Base-by-base conservation (phyloP, 2,888 invertebrate species). In the Rhabditophanes sp. region DNA sequence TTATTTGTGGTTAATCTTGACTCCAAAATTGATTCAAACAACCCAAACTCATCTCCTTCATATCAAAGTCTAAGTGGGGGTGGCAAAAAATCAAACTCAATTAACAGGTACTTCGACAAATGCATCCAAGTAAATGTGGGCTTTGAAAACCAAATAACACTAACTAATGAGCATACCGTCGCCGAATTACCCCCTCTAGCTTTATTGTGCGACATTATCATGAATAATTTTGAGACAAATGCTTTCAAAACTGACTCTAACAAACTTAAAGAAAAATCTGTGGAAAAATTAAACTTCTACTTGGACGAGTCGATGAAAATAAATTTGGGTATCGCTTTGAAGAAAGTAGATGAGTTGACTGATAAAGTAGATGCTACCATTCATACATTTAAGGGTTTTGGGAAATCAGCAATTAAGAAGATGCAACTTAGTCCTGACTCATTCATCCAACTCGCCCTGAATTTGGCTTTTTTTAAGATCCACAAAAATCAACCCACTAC, bases 41-140 rank as follows among this genome's bases (percentile, higher is more conserved):
- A n/a, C n/a, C n/a, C n/a, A n/a, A n/a, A n/a, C n/a, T n/a, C n/a
- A n/a, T n/a, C n/a, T n/a, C n/a, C n/a, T n/a, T n/a, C n/a, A 41
- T 22, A 59, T 50, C 33, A 80, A 63, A 75, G 79, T 47, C 75
- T 87, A 46, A 83, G 85, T 65, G 88, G 87, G 9, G 77, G 77
- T 5, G 83, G 82, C 14, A 74, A 77, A 25, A 54, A 60, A 4
- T 64, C 68, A 32, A 84, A 87, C 67, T 75, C 78, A 12, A 78
- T 74, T 23, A 90, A 90, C 68, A 74, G 88, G 21, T 90, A 88
- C 88, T 85, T 79, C 69, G 88, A 90, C 66, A 90, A 90, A 73
- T 84, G 84, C 2, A 72, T 90, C 46, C 85, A 87, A 74, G 82
- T 82, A 65, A 54, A 15, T 39, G 74, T 84, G 29, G 79, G 80